Conservation (phyloP, 2,797 vertebrate genomes). For the Ispidina picta region DNA sequence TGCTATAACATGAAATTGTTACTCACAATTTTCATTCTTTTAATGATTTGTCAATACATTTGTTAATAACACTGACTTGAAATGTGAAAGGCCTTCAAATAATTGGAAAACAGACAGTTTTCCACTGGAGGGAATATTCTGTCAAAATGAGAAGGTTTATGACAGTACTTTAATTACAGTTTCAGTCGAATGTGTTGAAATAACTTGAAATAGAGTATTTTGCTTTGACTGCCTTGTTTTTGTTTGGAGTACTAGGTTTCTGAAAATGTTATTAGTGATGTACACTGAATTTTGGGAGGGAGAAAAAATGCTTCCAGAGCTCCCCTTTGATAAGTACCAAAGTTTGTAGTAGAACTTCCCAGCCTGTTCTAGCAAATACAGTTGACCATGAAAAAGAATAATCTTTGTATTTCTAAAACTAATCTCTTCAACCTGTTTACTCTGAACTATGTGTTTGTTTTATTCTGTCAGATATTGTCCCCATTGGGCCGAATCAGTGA, state of each 20-base stretch:
- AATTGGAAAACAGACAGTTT: not conserved
- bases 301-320: not conserved
- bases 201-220: not conserved
- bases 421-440: not conserved
- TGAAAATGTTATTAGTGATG: not conserved
- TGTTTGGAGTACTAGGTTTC: not conserved
- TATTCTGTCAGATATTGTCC: constrained; percentile 87
- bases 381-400: not conserved
- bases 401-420: not conserved
- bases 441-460: not conserved
- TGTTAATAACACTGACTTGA: not conserved
- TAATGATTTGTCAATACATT: not conserved
- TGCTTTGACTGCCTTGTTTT: not conserved
- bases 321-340: not conserved
- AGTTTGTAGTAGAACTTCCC: not conserved
- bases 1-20: not conserved
- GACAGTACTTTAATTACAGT: not conserved
- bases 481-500: constrained; percentile 95
- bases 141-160: not conserved
- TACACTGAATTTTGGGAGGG: not conserved
- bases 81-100: not conserved
- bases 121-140: not conserved
- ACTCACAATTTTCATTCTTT: not conserved
- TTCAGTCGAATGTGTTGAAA: not conserved
- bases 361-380: not conserved